These are phyloP conservation scores for Diarsia rubi DNA, from an alignment of 2,888 invertebrate genomes.

Conservation along the genomic window DNA sequence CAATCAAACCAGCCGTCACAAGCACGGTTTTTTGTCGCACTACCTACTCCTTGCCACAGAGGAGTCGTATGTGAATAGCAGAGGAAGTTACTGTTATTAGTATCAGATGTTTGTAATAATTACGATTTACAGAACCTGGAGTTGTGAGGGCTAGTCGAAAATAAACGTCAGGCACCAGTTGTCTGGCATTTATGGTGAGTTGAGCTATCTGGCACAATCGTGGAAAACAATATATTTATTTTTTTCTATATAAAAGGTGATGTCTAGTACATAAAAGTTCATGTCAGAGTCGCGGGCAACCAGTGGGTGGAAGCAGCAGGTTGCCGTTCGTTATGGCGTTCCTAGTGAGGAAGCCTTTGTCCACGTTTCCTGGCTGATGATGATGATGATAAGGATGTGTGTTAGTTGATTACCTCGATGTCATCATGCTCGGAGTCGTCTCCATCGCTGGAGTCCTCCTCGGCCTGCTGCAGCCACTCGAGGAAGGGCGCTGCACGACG, in stretches of 20 bases:
- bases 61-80: neutral
- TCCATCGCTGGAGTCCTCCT: slow-evolving; percentile 96
- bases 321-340: too few relatives aligned
- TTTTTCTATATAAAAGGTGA: neutral
- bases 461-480: slow-evolving; percentile 99
- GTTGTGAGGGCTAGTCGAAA: neutral
- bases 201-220: neutral
- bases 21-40: neutral
- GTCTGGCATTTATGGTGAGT: neutral
- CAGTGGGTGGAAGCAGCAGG: too few relatives aligned
- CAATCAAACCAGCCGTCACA: neutral
- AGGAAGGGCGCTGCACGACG: slow-evolving; percentile 98
- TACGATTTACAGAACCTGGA: neutral
- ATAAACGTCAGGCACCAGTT: neutral
- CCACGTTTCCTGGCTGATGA: too few relatives aligned
- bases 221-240: neutral
- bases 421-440: slow-evolving; percentile 92
- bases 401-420: slow-evolving; percentile 90
- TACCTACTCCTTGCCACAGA: neutral
- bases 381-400: too few relatives aligned
- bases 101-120: neutral
- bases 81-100: neutral
- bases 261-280: too few relatives aligned
- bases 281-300: too few relatives aligned
- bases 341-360: too few relatives aligned